These are phyloP conservation scores for Amphiprion clarkii DNA, from an alignment of 2,797 vertebrate species.

Conservation along the genomic window DNA sequence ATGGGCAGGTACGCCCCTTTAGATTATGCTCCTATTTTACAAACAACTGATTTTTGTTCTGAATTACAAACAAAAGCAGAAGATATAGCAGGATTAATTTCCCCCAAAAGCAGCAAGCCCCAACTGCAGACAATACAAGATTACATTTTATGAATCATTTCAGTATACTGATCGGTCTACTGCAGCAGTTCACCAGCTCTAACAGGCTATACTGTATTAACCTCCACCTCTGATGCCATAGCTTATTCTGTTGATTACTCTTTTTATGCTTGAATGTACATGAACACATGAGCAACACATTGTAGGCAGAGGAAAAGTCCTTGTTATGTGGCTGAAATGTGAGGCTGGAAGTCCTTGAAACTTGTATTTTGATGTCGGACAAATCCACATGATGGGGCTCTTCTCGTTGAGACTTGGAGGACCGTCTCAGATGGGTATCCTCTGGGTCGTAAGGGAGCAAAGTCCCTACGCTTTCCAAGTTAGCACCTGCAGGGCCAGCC, in stretches of 20 bases:
- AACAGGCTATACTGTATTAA: constrained; percentile 44
- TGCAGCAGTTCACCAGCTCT: constrained; percentile 51
- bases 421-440: constrained; percentile 58
- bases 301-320: constrained; percentile 63
- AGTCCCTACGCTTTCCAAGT: constrained; percentile 51
- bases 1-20: constrained; percentile 51
- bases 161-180: constrained; percentile 63
- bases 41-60: constrained; percentile 78
- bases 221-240: constrained; percentile 58
- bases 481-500: constrained; percentile 80
- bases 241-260: constrained; percentile 67
- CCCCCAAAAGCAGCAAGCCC: constrained; percentile 84
- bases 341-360: constrained; percentile 59
- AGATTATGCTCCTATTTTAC: constrained; percentile 67
- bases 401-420: constrained; percentile 69
- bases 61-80: constrained; percentile 76
- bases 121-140: constrained; percentile 79
- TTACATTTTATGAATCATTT: constrained; percentile 73
- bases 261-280: constrained; percentile 67
- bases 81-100: constrained; percentile 69
- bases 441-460: constrained; percentile 31
- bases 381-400: constrained; percentile 65
- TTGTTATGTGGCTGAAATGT: constrained; percentile 59
- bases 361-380: constrained; percentile 44
- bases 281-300: constrained; percentile 55